Base-by-base conservation (phyloP, 2,797 vertebrate species). In the Sphenodon punctatus region DNA sequence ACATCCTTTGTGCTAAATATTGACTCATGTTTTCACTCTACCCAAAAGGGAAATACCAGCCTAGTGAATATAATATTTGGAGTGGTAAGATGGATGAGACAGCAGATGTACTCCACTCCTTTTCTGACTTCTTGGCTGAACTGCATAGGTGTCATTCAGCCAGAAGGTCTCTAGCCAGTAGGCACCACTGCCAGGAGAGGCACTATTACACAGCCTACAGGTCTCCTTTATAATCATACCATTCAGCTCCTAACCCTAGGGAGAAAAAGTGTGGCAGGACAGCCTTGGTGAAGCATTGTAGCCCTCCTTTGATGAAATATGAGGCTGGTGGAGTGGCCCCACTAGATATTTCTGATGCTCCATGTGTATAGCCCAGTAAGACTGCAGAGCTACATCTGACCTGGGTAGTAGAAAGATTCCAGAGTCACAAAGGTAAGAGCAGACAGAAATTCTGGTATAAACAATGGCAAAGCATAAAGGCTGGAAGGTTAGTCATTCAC, bases 301-400 rank as follows among this genome's bases (percentile, higher is more conserved):
- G 13, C 7, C 49, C 27, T 39, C 5, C 32, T 39, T 25, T n/a
- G n/a, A n/a, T n/a, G 36, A 58, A 39, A 13, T 60, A 49, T 43
- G 25, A 25, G 11, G 8, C 15, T 2, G 58, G 36, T 13, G 58
- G 38, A 39, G 23, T 38, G 16, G 36, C 38, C 36, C 60, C 22
- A 39, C 12, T 60, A 25, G 10, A 60, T 34, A 13, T 39, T 60
- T 39, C 14, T 4, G 58, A 25, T 39, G 14, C 23, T 60, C 25
- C 22, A 56, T 56, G 7, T 17, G 51, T 19, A 78, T 72, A 82
- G 39, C 25, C 39, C 27, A 66, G 20, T 36, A 53, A 85, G 72
- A 46, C 7, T 13, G 14, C 4, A 3, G 14, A 73, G 25, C 22
- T 16, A 5, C 9, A 16, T 0, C 7, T 74, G 34, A 12, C 59